These are phyloP conservation scores for Cotesia typhae DNA, from an alignment of 1,140 invertebrate species.

Conservation along the genomic window DNA sequence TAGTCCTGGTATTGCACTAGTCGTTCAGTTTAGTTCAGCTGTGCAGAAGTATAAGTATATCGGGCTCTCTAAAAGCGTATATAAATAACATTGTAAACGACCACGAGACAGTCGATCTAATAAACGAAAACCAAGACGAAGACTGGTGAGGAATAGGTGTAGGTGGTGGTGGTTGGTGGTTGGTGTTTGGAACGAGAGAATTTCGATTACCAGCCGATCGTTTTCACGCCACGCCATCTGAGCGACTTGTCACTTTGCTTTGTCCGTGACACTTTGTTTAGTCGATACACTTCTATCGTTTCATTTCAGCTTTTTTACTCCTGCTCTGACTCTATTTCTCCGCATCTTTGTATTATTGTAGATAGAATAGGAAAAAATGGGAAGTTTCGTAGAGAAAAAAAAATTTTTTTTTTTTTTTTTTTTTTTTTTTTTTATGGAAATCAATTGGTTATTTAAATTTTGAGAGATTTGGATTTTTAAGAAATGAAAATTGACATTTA, in stretches of 20 bases:
- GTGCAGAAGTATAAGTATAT: background rate
- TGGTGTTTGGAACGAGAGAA: slow-evolving; percentile 25
- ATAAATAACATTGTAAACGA: slow-evolving; percentile 39
- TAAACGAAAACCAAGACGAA: slow-evolving; percentile 32
- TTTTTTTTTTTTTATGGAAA: no score
- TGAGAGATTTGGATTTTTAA: no score
- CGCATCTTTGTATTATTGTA: background rate
- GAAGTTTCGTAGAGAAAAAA: no score
- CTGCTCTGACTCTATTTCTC: background rate
- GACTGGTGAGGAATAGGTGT: no score
- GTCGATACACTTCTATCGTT: slow-evolving; percentile 44
- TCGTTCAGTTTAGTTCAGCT: no score
- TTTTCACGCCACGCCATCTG: slow-evolving; percentile 50
- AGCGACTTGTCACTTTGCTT: slow-evolving; percentile 44
- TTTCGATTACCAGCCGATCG: slow-evolving; percentile 49
- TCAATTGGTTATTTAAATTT: no score
- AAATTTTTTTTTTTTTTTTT: no score
- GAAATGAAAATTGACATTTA: no score
- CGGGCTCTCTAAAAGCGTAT: slow-evolving; percentile 31
- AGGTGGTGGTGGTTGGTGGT: background rate
- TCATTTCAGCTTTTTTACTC: background rate
- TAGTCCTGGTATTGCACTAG: background rate
- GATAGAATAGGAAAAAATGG: no score
- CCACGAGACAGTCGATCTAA: slow-evolving; percentile 43
- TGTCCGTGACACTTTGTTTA: slow-evolving; percentile 60